phyloP scores from a whole-genome alignment of 2,797 vertebrate species.

The Strix occidentalis region DNA sequence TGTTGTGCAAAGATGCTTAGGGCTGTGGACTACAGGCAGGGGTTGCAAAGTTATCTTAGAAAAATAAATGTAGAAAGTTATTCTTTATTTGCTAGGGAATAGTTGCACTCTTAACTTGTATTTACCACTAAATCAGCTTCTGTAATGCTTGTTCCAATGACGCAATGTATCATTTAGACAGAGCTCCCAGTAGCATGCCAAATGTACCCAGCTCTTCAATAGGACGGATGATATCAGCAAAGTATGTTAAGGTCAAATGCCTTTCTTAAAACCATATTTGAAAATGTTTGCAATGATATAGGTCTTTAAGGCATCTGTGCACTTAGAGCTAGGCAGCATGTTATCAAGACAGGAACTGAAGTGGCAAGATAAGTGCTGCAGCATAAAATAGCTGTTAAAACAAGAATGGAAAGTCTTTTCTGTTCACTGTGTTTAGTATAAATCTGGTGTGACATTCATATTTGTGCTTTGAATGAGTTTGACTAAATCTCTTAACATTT shows the following conservation, averaged over 20 bases:
- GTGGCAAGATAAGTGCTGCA: background rate
- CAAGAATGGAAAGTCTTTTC: background rate
- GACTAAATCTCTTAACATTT: background rate
- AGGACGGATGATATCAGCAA: background rate
- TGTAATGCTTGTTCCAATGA: slow-evolving; percentile 17
- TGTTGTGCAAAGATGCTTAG: background rate
- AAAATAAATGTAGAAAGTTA: background rate
- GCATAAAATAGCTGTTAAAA: background rate
- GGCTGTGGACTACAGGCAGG: background rate
- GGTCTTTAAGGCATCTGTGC: background rate
- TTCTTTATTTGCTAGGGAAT: background rate
- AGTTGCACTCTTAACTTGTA: background rate
- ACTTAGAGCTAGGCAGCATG: background rate
- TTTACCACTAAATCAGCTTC: slow-evolving; percentile 31
- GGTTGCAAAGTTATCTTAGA: background rate
- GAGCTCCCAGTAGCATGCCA: slow-evolving; percentile 14
- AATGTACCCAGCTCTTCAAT: background rate
- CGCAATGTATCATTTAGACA: slow-evolving; percentile 23
- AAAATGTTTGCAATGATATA: background rate
- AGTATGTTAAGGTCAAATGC: slow-evolving; percentile 7
- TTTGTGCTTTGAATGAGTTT: background rate
- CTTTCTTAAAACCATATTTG: background rate
- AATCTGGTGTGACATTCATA: background rate
- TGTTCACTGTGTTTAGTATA: background rate
- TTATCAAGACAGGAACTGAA: background rate